Evolutionary conservation across 92 coral and sea anemone species (phyloP).

Genomic region (Phenganax marumi): DNA sequence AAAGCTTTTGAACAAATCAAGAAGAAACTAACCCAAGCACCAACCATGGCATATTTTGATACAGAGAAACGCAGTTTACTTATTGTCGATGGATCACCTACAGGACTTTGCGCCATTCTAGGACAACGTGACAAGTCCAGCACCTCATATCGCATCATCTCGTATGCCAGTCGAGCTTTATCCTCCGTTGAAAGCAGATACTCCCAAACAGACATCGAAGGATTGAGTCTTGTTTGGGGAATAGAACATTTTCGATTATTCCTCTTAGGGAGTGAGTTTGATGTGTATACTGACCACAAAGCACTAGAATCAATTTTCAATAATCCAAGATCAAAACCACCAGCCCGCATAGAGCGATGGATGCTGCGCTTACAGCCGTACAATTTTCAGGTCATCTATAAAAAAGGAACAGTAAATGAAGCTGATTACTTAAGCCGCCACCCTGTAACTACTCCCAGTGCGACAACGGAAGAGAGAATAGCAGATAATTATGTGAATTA

Average conservation of each 20-base stretch:
- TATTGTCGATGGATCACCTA: not conserved
- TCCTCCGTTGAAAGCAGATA: not conserved
- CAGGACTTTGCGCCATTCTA: not conserved
- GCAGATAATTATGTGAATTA: no score
- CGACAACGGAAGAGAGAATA: no score
- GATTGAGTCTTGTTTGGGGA: not conserved
- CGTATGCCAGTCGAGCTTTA: not conserved
- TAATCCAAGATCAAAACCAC: conserved; percentile 29
- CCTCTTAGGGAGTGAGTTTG: conserved; percentile 12
- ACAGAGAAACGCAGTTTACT: not conserved
- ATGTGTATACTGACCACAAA: conserved; percentile 32
- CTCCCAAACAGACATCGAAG: conserved; percentile 1
- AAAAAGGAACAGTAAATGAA: no score
- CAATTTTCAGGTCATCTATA: no score
- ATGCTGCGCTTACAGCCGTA: conserved; percentile 36
- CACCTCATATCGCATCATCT: not conserved
- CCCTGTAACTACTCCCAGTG: no score
- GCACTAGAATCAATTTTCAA: conserved; percentile 30
- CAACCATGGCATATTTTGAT: not conserved
- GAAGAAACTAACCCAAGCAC: not conserved
- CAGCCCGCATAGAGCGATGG: no score
- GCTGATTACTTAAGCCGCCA: no score
- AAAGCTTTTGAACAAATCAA: not conserved
- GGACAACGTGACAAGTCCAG: not conserved
- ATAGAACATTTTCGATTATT: conserved; percentile 17